A percentile compares a stretch with the other conserved stretches of the same genome.
phyloP scores from a whole-genome alignment of 2,888 invertebrate species.

The Leucophenga maculata region DNA sequence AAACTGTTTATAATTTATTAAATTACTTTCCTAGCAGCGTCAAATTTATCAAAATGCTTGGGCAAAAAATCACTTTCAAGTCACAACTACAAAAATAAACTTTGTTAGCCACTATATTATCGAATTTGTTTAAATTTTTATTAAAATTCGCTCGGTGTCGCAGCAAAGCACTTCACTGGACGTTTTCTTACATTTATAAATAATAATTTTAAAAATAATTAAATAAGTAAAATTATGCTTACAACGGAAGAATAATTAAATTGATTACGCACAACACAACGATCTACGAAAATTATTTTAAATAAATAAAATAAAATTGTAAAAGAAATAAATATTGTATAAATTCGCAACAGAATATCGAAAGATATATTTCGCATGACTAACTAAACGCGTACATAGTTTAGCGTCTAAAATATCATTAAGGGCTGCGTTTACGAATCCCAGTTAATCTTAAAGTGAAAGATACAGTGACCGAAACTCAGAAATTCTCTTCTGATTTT shows the following conservation, averaged over 20 bases:
- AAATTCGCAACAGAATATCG: conserved; percentile 44
- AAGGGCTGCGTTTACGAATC: conserved; percentile 3
- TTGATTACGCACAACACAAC: conserved; percentile 3
- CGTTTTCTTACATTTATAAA: conserved; percentile 33
- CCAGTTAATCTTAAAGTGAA: not conserved
- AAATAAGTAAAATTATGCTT: conserved; percentile 37
- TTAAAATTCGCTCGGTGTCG: conserved; percentile 2
- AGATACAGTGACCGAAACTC: not conserved
- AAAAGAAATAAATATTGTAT: conserved; percentile 38
- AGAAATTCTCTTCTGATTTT: not conserved
- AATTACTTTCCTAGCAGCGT: too few relatives aligned
- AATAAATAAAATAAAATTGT: conserved; percentile 63
- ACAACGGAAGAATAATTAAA: conserved; percentile 12
- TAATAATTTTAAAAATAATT: conserved; percentile 32
- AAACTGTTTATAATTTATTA: conserved; percentile 44
- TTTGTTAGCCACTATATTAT: conserved; percentile 3
- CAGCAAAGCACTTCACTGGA: conserved; percentile 16
- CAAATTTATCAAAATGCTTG: too few relatives aligned
- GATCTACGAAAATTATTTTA: conserved; percentile 65
- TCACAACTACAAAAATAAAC: conserved; percentile 45
- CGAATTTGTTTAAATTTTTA: not conserved
- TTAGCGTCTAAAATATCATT: conserved; percentile 42
- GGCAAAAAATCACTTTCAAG: too few relatives aligned
- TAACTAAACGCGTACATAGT: conserved; percentile 43
- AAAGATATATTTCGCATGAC: conserved; percentile 26